These are phyloP conservation scores for Caerostris extrusa DNA, from an alignment of 1,140 invertebrate genomes.

Conservation along the genomic window DNA sequence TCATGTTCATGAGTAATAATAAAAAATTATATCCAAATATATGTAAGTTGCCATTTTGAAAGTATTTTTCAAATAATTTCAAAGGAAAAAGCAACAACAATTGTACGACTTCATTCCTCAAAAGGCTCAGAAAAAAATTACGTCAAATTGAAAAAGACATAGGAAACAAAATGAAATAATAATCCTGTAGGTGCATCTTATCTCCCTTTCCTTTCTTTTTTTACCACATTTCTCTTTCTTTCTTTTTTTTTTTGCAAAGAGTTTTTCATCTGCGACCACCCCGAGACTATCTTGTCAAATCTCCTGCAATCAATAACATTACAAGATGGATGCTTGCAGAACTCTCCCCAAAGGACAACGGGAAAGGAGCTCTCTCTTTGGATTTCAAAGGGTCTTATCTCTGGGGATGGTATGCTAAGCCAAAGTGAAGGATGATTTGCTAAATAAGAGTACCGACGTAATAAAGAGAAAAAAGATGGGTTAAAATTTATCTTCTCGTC, in stretches of 20 bases:
- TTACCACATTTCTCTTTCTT: neutral
- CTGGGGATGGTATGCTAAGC: neutral
- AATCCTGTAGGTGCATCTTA: neutral
- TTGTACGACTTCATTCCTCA: no score
- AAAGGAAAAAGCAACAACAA: no score
- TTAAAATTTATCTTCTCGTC: neutral
- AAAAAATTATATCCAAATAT: no score
- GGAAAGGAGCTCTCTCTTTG: no score
- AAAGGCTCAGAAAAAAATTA: neutral
- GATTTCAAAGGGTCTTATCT: neutral
- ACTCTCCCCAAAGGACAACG: neutral
- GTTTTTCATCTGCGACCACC: neutral
- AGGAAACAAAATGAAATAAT: neutral
- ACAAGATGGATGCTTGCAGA: neutral
- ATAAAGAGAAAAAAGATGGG: neutral
- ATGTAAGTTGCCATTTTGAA: no score
- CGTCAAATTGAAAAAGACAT: neutral
- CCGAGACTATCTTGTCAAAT: neutral
- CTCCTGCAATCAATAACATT: constrained; percentile 11
- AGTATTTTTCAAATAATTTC: no score
- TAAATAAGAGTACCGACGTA: neutral
- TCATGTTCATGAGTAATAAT: no score
- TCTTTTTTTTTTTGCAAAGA: neutral
- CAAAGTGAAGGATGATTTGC: neutral
- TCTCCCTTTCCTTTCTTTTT: neutral